Base-by-base conservation (phyloP, 64 coral and sea anemone species). In the Acropora tenuis region DNA sequence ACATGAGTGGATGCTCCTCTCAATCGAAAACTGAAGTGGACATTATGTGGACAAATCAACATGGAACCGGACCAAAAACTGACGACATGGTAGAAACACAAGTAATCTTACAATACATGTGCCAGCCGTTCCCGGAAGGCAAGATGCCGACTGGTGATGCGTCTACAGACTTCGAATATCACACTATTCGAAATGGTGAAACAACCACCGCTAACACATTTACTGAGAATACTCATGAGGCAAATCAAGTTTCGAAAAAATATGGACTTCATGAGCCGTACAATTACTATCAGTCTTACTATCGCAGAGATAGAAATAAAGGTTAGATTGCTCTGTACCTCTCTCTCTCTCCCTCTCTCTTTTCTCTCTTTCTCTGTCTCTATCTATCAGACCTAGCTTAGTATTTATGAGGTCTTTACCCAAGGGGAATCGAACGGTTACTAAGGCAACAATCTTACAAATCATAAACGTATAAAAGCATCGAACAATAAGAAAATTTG, bases 31-130 rank as follows among this genome's bases (percentile, higher is more conserved):
- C 78, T 80, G 48, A 80, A 80, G 48, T 80, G 20, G 78, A 80
- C 5, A 80, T 80, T 8, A 80, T 80, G 52, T 55, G 52, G 52
- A 55, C 52, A 3, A 55, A 55, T 55, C 52, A 55, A 3, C 52
- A 55, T 55, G 78, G 47, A 9, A 20, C 47, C 0, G 78, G 78
- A 16, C 78, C 47, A 80, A 20, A 6, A 18, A 55, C 78, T 15
- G 78, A 80, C 20, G 17, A 80, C 78, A 19, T 2, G 47, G 78
- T 80, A 4, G 78, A 80, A 53, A 20, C 78, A 80, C 78, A 80
- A 55, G 78, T 80, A 6, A 57, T 80, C 47, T 80, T 80, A 53
- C 78, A 80, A 19, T 80, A 55, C 48, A 80, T 80, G 78, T 80
- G 78, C 20, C 78, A 80, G 18, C 78, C 78, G 48, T 80, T 52